These are phyloP conservation scores for Paratrypauchen microcephalus DNA, from an alignment of 2,797 vertebrate species.

Conservation along the genomic window DNA sequence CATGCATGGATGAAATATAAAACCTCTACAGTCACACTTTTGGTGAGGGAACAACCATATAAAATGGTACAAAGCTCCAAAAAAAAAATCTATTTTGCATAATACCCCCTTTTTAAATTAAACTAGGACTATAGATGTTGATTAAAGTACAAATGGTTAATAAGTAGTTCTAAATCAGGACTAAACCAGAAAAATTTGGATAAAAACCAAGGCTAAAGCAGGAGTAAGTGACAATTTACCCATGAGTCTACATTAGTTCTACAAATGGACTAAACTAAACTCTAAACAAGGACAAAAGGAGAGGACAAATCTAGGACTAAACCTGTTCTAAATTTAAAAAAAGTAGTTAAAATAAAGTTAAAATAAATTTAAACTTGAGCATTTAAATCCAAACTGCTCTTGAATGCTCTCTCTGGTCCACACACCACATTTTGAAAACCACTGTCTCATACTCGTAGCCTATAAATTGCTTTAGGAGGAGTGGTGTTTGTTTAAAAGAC, in stretches of 20 bases:
- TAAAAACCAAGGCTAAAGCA: neutral
- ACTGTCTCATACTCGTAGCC: constrained; percentile 16
- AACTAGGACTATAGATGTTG: too few species aligned
- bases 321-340: neutral
- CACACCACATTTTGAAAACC: neutral
- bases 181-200: neutral
- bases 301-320: neutral
- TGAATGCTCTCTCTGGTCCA: neutral
- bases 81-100: too few species aligned
- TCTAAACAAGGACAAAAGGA: neutral
- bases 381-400: neutral
- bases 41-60: too few species aligned
- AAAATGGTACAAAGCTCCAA: too few species aligned
- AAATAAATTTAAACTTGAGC: too few species aligned
- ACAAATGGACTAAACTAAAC: neutral
- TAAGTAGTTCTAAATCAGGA: neutral
- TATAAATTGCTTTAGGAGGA: constrained; percentile 61
- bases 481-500: constrained; percentile 51
- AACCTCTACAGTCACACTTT: too few species aligned
- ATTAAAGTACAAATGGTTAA: too few species aligned
- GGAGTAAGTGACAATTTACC: neutral
- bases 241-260: neutral
- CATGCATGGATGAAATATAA: too few species aligned
- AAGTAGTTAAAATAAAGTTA: too few species aligned
- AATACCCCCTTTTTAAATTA: too few species aligned